Conservation (phyloP, 2,797 vertebrate species). For the Channa striata region DNA sequence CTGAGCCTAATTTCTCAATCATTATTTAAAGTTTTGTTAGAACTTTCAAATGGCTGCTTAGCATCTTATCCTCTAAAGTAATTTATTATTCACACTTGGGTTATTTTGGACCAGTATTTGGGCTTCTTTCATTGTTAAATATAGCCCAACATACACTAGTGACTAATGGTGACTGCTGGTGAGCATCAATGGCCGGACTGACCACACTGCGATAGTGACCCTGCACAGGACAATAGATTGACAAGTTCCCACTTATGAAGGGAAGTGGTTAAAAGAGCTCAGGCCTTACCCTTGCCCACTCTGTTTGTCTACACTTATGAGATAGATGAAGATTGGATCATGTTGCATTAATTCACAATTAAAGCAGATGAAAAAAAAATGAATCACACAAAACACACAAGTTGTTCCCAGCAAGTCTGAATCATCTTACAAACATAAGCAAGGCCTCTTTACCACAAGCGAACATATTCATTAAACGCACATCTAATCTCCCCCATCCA, state of each 20-base stretch:
- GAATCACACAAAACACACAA: constrained; percentile 19
- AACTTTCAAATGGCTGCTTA: background rate
- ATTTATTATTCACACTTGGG: constrained; percentile 8
- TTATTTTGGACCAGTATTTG: constrained; percentile 16
- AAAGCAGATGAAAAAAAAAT: background rate
- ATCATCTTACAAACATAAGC: constrained; percentile 19
- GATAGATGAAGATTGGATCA: background rate
- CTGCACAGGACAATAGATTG: too few species aligned
- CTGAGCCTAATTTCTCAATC: constrained; percentile 1
- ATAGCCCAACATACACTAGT: constrained; percentile 36
- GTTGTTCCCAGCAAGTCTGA: constrained; percentile 42
- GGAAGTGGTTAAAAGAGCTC: too few species aligned
- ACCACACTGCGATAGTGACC: constrained; percentile 26
- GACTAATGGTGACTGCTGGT: constrained; percentile 43
- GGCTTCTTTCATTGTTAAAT: constrained; percentile 24
- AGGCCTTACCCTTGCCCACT: background rate
- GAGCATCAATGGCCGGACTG: constrained; percentile 44
- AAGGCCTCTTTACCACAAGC: constrained; percentile 60
- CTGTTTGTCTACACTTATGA: background rate
- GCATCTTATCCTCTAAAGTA: background rate
- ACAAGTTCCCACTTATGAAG: too few species aligned
- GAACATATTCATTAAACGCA: constrained; percentile 42
- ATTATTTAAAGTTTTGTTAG: background rate
- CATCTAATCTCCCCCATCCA: constrained; percentile 17
- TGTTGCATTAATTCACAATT: background rate